Evolutionary conservation across 2,113 vertebrate species (phyloP).

Genomic region (Theristicus caerulescens): DNA sequence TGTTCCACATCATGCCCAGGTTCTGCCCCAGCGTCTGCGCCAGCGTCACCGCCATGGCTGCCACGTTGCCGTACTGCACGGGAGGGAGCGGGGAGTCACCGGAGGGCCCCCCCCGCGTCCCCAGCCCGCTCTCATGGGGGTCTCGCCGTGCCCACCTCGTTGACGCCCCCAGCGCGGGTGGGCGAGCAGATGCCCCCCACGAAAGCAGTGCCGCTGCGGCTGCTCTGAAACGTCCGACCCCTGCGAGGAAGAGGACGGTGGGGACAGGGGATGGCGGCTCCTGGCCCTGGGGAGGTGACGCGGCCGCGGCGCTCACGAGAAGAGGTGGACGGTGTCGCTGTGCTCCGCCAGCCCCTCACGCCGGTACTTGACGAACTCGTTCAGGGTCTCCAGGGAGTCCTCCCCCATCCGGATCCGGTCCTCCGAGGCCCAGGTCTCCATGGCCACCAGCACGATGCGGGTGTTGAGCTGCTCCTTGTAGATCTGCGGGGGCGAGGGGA

Average conservation of each 20-base stretch:
- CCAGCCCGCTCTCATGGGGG: conserved; percentile 37
- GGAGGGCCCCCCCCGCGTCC: neutral
- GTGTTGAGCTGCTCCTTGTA: conserved; percentile 97
- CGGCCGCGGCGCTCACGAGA: conserved; percentile 77
- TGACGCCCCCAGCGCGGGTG: conserved; percentile 84
- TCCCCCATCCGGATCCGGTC: conserved; percentile 85
- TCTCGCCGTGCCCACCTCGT: conserved; percentile 77
- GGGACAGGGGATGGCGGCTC: neutral
- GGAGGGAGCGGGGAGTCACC: neutral
- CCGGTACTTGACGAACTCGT: conserved; percentile 90
- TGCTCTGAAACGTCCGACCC: conserved; percentile 89
- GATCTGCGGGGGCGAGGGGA: conserved; percentile 72
- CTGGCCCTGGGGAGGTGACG: neutral
- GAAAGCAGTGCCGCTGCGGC: conserved; percentile 89
- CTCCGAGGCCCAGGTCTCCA: conserved; percentile 92
- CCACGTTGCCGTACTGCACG: conserved; percentile 86
- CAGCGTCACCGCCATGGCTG: conserved; percentile 88
- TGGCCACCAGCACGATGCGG: conserved; percentile 93
- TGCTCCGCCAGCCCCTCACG: conserved; percentile 82
- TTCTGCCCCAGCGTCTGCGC: conserved; percentile 96
- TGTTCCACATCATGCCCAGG: conserved; percentile 97
- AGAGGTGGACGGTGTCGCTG: conserved; percentile 89
- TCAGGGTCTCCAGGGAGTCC: conserved; percentile 86
- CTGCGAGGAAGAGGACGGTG: conserved; percentile 61
- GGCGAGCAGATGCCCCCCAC: conserved; percentile 89